These are phyloP conservation scores for Takifugu bimaculatus DNA, from an alignment of 2,113 vertebrate genomes.

Conservation along the genomic window DNA sequence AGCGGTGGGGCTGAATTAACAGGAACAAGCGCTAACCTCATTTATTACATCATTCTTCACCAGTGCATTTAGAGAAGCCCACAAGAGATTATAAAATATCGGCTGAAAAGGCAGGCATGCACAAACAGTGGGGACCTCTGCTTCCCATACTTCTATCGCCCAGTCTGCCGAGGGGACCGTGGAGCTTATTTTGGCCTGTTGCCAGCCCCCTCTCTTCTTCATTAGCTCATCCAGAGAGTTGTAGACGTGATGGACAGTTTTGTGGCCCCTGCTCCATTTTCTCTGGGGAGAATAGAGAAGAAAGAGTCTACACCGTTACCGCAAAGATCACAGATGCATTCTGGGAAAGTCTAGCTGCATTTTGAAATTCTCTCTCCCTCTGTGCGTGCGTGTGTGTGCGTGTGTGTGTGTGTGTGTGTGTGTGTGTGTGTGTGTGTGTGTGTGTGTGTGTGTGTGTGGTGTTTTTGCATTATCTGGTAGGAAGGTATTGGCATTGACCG, in stretches of 20 bases:
- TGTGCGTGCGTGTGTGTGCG: no score
- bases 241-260: slow-evolving; percentile 56
- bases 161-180: slow-evolving; percentile 45
- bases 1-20: slow-evolving; percentile 59
- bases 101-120: no score
- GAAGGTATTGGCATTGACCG: no score
- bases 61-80: slow-evolving; percentile 23
- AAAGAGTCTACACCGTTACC: slow-evolving; percentile 11
- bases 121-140: slow-evolving; percentile 17
- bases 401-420: no score
- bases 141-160: slow-evolving; percentile 32
- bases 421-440: no score
- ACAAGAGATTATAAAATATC: slow-evolving; percentile 9
- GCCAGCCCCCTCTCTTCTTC: slow-evolving; percentile 53
- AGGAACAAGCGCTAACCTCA: slow-evolving; percentile 28
- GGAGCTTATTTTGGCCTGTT: slow-evolving; percentile 41
- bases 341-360: not conserved
- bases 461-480: no score
- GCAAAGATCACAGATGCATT: slow-evolving; percentile 4
- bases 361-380: slow-evolving; percentile 15
- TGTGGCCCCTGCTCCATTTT: slow-evolving; percentile 33
- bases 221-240: slow-evolving; percentile 44
- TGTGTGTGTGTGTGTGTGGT: no score
- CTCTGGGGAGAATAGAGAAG: slow-evolving; percentile 35
- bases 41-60: slow-evolving; percentile 8